Conservation (phyloP, 2,797 vertebrate species). For the Gastrophryne carolinensis region DNA sequence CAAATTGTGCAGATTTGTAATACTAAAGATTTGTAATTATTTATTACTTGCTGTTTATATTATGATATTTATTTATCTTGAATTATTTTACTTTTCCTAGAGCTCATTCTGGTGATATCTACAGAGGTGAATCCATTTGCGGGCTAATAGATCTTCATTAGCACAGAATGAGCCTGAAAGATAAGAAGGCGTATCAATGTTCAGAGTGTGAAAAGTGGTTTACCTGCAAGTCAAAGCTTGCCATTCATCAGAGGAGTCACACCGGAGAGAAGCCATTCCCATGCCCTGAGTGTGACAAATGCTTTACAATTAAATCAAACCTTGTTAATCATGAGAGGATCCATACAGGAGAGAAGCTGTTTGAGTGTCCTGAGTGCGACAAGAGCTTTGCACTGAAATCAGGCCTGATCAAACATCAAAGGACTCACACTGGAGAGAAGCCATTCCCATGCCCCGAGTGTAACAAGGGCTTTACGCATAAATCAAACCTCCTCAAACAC, state of each 20-base stretch:
- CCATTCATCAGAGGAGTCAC: not conserved
- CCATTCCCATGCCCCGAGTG: not conserved
- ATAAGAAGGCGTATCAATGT: not conserved
- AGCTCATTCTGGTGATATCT: no score
- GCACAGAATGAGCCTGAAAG: no score
- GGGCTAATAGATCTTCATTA: no score
- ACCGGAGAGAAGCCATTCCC: not conserved
- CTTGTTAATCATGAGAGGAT: not conserved
- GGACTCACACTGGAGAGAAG: not conserved
- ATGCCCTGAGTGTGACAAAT: not conserved
- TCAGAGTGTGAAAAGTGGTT: not conserved
- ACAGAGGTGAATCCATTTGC: no score
- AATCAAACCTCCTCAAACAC: not conserved
- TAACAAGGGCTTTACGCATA: not conserved
- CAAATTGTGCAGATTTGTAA: no score
- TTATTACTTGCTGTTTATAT: no score
- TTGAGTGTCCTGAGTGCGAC: not conserved
- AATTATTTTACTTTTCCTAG: no score
- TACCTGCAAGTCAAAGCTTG: not conserved
- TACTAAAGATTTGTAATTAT: no score
- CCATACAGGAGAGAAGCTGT: not conserved
- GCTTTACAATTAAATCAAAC: not conserved
- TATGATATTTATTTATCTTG: no score
- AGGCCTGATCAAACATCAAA: not conserved
- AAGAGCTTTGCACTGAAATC: not conserved